Evolutionary conservation across 1,140 invertebrate genomes (phyloP).

Genomic region (Papilio aristodemus): DNA sequence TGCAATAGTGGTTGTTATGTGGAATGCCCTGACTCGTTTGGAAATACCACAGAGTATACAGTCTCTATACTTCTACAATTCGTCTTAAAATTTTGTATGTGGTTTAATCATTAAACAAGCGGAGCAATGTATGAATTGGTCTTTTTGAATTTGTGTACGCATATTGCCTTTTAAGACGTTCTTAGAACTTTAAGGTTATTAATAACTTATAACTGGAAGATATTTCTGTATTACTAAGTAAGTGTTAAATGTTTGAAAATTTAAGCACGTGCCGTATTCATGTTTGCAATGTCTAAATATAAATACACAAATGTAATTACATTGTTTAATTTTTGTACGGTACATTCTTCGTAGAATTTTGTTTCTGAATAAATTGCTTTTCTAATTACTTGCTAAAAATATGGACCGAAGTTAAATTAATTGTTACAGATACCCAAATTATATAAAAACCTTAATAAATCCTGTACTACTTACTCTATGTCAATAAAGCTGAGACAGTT

Average conservation of each 20-base stretch:
- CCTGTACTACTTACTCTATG: no score
- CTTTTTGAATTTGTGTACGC: not conserved
- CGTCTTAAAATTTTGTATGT: no score
- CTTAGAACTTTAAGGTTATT: not conserved
- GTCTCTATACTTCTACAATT: no score
- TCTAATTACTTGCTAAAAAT: no score
- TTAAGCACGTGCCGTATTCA: not conserved
- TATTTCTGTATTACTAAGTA: not conserved
- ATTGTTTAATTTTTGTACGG: not conserved
- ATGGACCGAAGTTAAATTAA: no score
- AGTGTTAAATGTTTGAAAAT: not conserved
- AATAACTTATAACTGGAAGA: not conserved
- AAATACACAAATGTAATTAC: constrained; percentile 2
- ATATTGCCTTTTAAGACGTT: not conserved
- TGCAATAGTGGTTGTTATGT: no score
- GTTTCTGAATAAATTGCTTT: not conserved
- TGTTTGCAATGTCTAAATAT: not conserved
- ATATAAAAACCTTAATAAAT: no score
- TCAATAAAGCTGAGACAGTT: no score
- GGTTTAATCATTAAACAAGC: no score
- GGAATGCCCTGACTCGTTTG: no score
- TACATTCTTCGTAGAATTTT: not conserved
- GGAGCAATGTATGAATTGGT: not conserved
- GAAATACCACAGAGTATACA: no score
- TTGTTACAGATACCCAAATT: no score